Base-by-base conservation (phyloP, 2,113 vertebrate genomes). In the Etia nguti region DNA sequence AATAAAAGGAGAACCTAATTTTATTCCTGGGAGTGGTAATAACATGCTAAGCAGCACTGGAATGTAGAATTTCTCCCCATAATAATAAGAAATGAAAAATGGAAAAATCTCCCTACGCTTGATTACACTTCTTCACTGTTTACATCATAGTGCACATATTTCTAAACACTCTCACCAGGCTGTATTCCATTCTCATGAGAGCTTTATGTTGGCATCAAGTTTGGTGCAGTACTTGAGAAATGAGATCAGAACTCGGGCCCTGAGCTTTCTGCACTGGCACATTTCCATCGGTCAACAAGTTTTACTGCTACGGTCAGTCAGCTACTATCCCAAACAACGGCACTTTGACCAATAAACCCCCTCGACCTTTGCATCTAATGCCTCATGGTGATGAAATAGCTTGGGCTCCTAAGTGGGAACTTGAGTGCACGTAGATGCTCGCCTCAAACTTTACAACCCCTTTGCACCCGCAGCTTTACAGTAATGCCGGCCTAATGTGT, bases 371-470 rank as follows among this genome's bases (percentile, higher is more conserved):
- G 82, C 87, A 86, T 90, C 82, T 89, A 92, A 91, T 92, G 85
- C 87, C 80, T 65, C 46, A 24, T 79, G 80, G 83, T 24, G 55
- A 82, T 86, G 84, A 29, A 88, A 86, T 41, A 54, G 60, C 85
- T 79, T 41, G 1, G 48, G 82, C 92, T 86, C 81, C n/a, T 95
- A 90, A 93, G 90, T 90, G 88, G 87, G 62, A 85, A 60, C 26
- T 85, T 85, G 85, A 93, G 93, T 93, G 92, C 89, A 86, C 46
- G 62, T 46, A 90, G 86, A 92, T 18, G 83, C 88, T 89, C 38
- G 38, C 80, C 89, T 91, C 83, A 92, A 92, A 90, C 81, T 93
- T 94, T 96, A 95, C 94, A 94, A 86, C 85, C 90, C 93, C 86
- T 88, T 80, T 90, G 93, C 89, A 94, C 41, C 89, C 79, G 6